These are phyloP conservation scores for Acromyrmex charruanus DNA, from an alignment of 1,140 invertebrate genomes.

Conservation along the genomic window DNA sequence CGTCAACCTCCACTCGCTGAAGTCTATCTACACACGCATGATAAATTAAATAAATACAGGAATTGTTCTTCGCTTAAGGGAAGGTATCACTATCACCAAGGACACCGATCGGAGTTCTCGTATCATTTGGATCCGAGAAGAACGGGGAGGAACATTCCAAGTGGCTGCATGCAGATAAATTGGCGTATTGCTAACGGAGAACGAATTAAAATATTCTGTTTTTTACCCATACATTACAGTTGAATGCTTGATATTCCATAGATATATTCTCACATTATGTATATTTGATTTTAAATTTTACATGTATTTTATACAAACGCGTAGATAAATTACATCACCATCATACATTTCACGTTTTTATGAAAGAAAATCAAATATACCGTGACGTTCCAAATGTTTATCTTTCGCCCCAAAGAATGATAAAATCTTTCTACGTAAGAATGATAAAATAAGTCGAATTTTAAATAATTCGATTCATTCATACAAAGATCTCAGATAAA, in stretches of 20 bases:
- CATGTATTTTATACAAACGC: neutral
- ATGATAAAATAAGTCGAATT: neutral
- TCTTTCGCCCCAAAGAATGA: no score
- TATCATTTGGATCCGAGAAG: conserved; percentile 6
- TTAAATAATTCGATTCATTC: neutral
- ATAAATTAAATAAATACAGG: conserved; percentile 73
- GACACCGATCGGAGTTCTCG: conserved; percentile 41
- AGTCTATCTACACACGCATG: conserved; percentile 59
- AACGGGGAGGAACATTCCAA: conserved; percentile 10
- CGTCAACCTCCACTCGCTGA: conserved; percentile 37
- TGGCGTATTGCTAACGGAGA: conserved; percentile 14
- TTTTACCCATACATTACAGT: neutral
- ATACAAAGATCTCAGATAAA: neutral
- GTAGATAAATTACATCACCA: conserved; percentile 6
- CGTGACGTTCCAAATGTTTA: neutral
- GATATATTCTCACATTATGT: neutral
- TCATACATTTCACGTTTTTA: neutral
- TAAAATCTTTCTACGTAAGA: neutral
- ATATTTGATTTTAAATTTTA: conserved; percentile 31
- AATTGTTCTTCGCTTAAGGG: conserved; percentile 49
- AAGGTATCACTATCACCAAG: conserved; percentile 48
- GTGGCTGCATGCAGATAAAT: conserved; percentile 27
- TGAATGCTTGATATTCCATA: neutral
- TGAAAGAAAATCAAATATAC: neutral
- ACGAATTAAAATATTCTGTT: neutral